Evolutionary conservation across 2,113 vertebrate genomes (phyloP).

Genomic region (Prochilodus magdalenae): DNA sequence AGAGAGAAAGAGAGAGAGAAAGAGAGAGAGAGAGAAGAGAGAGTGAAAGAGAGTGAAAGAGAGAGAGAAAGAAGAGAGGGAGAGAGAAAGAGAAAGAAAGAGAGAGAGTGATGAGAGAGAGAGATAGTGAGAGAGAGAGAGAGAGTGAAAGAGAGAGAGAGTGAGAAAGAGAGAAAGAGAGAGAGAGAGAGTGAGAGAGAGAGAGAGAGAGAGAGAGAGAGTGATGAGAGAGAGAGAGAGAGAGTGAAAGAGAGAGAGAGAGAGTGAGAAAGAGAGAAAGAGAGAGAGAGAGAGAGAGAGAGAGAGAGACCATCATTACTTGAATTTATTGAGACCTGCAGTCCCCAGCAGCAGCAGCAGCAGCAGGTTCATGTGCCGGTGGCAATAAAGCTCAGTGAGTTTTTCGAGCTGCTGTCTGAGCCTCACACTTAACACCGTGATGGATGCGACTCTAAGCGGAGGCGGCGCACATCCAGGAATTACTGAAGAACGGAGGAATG

Average conservation of each 20-base stretch:
- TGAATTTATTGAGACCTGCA: conserved; percentile 35
- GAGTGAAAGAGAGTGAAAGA: not conserved
- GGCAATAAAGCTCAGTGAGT: conserved; percentile 41
- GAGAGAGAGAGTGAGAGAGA: not conserved
- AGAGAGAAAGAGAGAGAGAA: not conserved
- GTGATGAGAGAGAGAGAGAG: not conserved
- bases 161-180: not conserved
- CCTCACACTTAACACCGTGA: conserved; percentile 14
- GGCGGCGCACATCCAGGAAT: not conserved
- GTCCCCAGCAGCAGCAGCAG: not conserved
- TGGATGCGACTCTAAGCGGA: conserved; percentile 12
- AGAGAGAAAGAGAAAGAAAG: not conserved
- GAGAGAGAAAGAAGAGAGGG: not conserved
- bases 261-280: not conserved
- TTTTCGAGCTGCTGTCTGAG: conserved; percentile 11
- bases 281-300: not conserved
- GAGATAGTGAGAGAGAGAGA: not conserved
- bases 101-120: not conserved
- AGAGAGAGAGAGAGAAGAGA: not conserved
- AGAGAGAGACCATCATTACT: conserved; percentile 27
- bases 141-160: not conserved
- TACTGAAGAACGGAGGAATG: conserved; percentile 2
- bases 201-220: not conserved
- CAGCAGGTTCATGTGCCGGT: conserved; percentile 11
- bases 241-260: not conserved